Evolutionary conservation across 2,888 invertebrate genomes (phyloP), one percentile per base, ranked within the genome.

Genomic region (Sclerodermus sp.): DNA sequence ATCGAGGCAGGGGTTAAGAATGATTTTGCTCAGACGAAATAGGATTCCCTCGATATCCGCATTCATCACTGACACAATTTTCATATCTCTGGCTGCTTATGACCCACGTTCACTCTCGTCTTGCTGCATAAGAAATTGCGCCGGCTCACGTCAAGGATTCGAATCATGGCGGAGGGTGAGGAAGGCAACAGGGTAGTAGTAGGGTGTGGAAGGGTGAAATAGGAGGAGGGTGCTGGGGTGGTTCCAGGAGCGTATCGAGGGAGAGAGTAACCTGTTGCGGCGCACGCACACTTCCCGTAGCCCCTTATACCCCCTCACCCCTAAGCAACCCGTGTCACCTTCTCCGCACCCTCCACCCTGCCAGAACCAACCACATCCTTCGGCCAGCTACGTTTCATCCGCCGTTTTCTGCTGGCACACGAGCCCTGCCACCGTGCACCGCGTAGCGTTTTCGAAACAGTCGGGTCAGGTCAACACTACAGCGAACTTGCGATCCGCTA

Each of bases 271-370:
- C 74, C 74, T 74, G 74, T 74, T 74, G 74, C 74, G 70, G 66
- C 70, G 72, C 73, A 72, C 70, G 71, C 70, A 70, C 60, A 59
- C 51, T 55, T 39, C 32, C 31, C 44, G 23, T 23, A 8, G 23
- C 32, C 30, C 40, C 14, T 47, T 49, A 48, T 45, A 52, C 42
- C 49, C 13, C 53, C 47, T 53, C 46, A 44, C 44, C 29, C 29
- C 17, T 41, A 23, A 8, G 23, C 23, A 23, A 10, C 18, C 14
- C 17, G 43, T 23, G 17, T 84, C 82, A 51, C 80, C 38, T 84
- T 74, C 59, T 81, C 75, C 67, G 82, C 81, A 76, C 32, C 31
- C 31, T 16, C 16, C 31, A 82, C 80, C 63, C 32, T 13, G 18
- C 31, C 29, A 43, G 38, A 14, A 52, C n/a, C 38, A 32, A 44